These are phyloP conservation scores for Ginglymostoma cirratum DNA, from an alignment of 2,113 vertebrate species.

Conservation along the genomic window DNA sequence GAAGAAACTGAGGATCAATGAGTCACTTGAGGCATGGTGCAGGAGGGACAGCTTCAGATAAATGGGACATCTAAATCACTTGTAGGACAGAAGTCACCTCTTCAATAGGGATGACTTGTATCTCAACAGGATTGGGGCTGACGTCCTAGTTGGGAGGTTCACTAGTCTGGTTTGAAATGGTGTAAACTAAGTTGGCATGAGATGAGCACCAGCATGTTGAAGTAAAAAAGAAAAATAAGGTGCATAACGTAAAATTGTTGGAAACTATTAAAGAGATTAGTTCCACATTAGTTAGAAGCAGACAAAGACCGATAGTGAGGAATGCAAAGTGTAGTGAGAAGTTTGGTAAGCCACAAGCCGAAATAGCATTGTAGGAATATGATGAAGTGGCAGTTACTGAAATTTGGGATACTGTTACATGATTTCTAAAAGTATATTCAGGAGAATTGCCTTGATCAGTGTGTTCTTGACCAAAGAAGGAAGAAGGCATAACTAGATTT, in stretches of 20 bases:
- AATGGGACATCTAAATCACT: neutral
- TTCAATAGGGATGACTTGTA: neutral
- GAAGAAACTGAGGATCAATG: neutral
- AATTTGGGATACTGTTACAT: no score
- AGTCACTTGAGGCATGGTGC: neutral
- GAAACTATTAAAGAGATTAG: neutral
- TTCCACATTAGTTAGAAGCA: neutral
- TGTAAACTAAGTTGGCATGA: neutral
- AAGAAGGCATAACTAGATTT: no score
- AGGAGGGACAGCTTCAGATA: neutral
- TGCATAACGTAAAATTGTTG: neutral
- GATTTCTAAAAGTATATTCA: no score
- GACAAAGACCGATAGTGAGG: no score
- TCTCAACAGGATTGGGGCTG: neutral
- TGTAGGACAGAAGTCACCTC: neutral
- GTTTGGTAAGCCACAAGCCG: no score
- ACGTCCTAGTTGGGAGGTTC: neutral
- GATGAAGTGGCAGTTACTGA: no score
- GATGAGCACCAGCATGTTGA: neutral
- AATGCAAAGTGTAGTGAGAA: no score
- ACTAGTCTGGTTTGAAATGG: neutral
- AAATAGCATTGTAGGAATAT: no score
- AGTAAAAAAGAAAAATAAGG: neutral
- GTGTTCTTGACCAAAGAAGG: no score
- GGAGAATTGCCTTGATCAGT: no score